Evolutionary conservation across 2,888 invertebrate species (phyloP).

Genomic region (Drosophila neotestacea): DNA sequence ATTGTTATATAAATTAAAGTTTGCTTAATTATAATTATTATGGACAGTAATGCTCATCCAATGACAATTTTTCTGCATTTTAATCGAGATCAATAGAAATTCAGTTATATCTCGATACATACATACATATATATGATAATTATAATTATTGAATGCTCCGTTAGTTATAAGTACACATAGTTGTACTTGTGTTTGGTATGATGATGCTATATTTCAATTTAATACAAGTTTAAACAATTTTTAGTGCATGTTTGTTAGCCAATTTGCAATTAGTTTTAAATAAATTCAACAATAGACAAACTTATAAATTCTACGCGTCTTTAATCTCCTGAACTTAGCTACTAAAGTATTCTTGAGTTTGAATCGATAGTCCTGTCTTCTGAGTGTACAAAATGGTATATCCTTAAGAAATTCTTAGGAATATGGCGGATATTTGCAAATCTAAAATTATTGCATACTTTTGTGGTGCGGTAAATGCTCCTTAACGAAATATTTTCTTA

Average conservation of each 20-base stretch:
- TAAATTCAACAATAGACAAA: conserved; percentile 49
- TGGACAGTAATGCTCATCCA: conserved; percentile 1
- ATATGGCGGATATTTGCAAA: no score
- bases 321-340: not conserved
- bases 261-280: conserved; percentile 65
- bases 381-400: no score
- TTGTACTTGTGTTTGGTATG: conserved; percentile 10
- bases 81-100: conserved; percentile 26
- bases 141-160: conserved; percentile 24
- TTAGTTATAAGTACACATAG: conserved; percentile 27
- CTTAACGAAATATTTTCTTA: no score
- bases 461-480: no score
- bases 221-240: conserved; percentile 14
- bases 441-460: no score
- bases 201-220: conserved; percentile 35
- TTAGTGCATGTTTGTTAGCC: conserved; percentile 63
- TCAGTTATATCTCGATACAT: conserved; percentile 12
- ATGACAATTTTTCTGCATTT: conserved; percentile 43
- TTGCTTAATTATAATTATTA: not conserved
- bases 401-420: no score
- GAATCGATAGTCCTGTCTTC: no score
- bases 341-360: not conserved
- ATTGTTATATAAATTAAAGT: not conserved
- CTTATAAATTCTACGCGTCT: not conserved
- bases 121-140: conserved; percentile 3